phyloP scores from a whole-genome alignment of 2,888 invertebrate genomes.

The Phorcus lineatus region DNA sequence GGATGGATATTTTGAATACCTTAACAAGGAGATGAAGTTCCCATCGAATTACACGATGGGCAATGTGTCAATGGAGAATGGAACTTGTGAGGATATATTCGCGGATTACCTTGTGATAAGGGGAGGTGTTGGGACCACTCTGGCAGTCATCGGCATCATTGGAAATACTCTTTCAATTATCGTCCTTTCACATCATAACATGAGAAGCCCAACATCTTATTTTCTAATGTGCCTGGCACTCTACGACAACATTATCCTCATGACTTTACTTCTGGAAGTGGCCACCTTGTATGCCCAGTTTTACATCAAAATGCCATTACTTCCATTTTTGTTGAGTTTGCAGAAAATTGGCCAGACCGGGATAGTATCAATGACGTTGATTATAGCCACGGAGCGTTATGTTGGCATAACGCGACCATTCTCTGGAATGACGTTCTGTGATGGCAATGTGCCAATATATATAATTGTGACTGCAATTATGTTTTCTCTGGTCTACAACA shows the following conservation, averaged over 20 bases:
- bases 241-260: conserved; percentile 92
- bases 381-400: conserved; percentile 19
- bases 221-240: conserved; percentile 93
- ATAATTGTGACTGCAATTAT: not conserved
- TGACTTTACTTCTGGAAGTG: conserved; percentile 75
- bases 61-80: not conserved
- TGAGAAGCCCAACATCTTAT: conserved; percentile 96
- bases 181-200: conserved; percentile 81
- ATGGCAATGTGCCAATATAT: conserved; percentile 14
- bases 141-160: conserved; percentile 84
- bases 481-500: conserved; percentile 20
- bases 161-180: conserved; percentile 69
- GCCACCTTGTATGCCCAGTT: not conserved
- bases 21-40: too few relatives aligned
- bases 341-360: conserved; percentile 20
- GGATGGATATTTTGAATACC: too few relatives aligned
- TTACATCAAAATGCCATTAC: not conserved
- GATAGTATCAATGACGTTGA: conserved; percentile 11
- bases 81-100: conserved; percentile 26
- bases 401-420: conserved; percentile 20
- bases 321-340: not conserved
- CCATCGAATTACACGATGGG: not conserved
- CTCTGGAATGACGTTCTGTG: conserved; percentile 6
- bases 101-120: conserved; percentile 81
- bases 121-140: conserved; percentile 91